A percentile compares a stretch with the other conserved stretches of the same genome.
Conservation (phyloP, 2,888 invertebrate species). For the Zhengitettix transpicula region DNA sequence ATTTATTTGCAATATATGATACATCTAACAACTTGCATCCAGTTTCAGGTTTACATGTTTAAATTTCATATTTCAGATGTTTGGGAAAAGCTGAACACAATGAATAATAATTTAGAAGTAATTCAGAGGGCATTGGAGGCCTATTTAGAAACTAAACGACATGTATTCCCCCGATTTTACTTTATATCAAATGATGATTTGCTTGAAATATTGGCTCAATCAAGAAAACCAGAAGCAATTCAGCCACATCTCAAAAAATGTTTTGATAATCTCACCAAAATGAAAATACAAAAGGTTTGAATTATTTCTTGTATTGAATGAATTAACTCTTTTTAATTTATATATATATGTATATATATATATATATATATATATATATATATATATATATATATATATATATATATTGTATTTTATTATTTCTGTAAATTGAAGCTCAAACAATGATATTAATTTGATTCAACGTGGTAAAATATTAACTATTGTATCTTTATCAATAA, state of each 20-base stretch:
- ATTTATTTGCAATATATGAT: too few relatives aligned
- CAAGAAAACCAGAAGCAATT: constrained; percentile 64
- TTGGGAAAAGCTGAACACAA: constrained; percentile 46
- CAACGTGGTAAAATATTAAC: too few relatives aligned
- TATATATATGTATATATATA: too few relatives aligned
- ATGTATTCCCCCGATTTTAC: constrained; percentile 69
- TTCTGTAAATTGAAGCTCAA: too few relatives aligned
- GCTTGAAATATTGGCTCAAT: constrained; percentile 71
- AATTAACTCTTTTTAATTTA: too few relatives aligned
- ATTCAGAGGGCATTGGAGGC: constrained; percentile 71
- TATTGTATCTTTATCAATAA: too few relatives aligned
- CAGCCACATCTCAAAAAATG: constrained; percentile 78
- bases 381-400: too few relatives aligned
- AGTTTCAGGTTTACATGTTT: too few relatives aligned
- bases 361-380: too few relatives aligned
- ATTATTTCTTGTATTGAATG: constrained; percentile 6
- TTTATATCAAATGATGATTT: constrained; percentile 72
- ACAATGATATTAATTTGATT: too few relatives aligned
- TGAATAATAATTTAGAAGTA: constrained; percentile 59
- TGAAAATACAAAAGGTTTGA: constrained; percentile 48
- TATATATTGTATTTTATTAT: too few relatives aligned
- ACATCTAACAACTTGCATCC: too few relatives aligned
- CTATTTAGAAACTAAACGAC: constrained; percentile 78
- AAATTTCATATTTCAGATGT: constrained; percentile 25
- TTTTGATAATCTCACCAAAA: constrained; percentile 67